Evolutionary conservation across 1,140 invertebrate species (phyloP), one percentile per base, ranked within the genome.

Genomic region (Spodoptera litura): DNA sequence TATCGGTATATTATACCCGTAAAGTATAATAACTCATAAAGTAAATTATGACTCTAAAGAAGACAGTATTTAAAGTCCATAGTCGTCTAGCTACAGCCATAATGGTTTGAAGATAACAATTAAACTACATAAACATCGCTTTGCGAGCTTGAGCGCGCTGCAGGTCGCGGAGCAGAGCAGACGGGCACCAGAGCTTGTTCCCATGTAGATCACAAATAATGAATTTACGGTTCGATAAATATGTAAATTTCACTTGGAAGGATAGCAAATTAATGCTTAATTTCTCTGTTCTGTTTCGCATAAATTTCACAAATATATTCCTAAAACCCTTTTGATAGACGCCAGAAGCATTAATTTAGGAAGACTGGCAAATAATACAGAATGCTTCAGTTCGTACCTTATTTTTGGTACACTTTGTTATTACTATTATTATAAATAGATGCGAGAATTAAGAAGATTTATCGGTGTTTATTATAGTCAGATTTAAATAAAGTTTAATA

Each of bases 181-280:
- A 11, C 58, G 31, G 3, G 52, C 68, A 56, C 52, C 55, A 72
- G 71, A 59, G 71, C 44, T 78, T 61, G 61, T 81, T 79, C 79
- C 79, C 81, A 55, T 72, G 64, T 72, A 81, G 86, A 87, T 86
- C 81, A 85, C 80, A 87, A 89, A 86, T 82, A 84, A 87, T 86
- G 78, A 85, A 89, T 83, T 85, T 79, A 85, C 80, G 89, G 84
- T 82, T 83, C 85, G 84, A 89, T 89, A 85, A 90, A 88, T 91
- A 92, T 92, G 88, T 87, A 88, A 91, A 91, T 90, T 87, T 87
- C 79, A 81, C 66, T 78, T 84, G 55, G 74, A 84, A 85, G 84
- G 85, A 89, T 87, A 87, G 81, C 88, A 89, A 88, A 89, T 90
- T 91, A 87, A 89, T 89, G 87, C 84, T 88, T 88, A 88, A 87